Base-by-base conservation (phyloP, 2,113 vertebrate genomes). In the Semicossyphus pulcher region DNA sequence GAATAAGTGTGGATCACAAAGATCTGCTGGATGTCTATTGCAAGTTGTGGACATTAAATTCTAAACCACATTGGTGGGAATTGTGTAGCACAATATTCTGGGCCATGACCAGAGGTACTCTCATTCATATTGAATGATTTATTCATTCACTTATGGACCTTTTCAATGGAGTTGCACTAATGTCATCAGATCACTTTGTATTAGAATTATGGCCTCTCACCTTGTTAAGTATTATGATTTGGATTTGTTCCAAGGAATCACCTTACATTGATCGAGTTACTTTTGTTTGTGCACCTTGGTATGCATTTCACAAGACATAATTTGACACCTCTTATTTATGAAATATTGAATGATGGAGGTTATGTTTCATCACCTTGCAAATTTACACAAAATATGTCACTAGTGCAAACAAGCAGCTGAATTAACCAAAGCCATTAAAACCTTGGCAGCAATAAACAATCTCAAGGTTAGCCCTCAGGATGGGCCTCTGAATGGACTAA, bases 361-460 rank as follows among this genome's bases (percentile, higher is more conserved):
- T 42, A 41, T 44, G 16, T 69, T 12, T 49, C 11, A 37, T 39
- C 11, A 28, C 36, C n/a, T 56, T 48, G 18, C 11, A 72, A 41
- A 67, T 18, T 18, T 26, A 47, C 36, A 60, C 14, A 62, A 78
- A 73, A 73, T 32, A 49, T 28, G 10, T 16, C 42, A 58, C 12
- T 4, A 11, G 28, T 52, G 39, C 59, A 76, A 85, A 85, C 61
- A 76, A 71, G 31, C 26, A 67, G 44, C 39, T 66, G 59, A 66
- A 84, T 83, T 84, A 90, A 91, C 68, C 26, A 49, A 61, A 78
- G 21, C 68, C 48, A 71, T 75, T 48, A 57, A 42, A 72, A 52
- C 39, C 18, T 28, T 25, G 68, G 56, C 25, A 11, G 1, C 65
- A 54, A 48, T 84, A 87, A 85, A 85, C 81, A 84, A 60, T 26